Evolutionary conservation across 2,797 vertebrate genomes (phyloP).

Genomic region (Crax fasciolata): DNA sequence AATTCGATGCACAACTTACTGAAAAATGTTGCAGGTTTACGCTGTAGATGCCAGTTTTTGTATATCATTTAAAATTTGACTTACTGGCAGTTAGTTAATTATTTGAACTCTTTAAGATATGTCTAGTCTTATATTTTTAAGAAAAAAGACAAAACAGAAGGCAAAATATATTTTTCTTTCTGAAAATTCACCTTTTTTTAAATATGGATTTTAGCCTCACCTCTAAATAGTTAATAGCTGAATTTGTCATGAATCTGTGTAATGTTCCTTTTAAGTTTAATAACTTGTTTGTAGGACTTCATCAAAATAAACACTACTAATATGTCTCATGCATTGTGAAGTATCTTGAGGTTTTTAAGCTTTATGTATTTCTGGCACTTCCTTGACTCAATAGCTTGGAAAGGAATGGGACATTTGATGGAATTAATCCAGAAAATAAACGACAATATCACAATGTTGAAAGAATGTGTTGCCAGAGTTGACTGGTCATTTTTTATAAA

Average conservation of each 20-base stretch:
- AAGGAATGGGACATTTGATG: background rate
- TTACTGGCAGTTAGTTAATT: background rate
- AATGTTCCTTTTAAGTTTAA: background rate
- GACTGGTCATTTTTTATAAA: background rate
- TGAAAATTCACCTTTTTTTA: background rate
- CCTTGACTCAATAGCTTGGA: background rate
- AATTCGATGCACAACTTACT: background rate
- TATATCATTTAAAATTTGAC: background rate
- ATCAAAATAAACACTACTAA: background rate
- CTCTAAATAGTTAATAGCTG: background rate
- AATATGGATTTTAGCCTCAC: background rate
- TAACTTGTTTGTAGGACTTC: background rate
- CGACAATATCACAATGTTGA: background rate
- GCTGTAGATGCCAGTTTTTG: background rate
- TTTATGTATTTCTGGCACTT: background rate
- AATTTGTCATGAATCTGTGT: background rate
- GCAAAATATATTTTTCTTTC: background rate
- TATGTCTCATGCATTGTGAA: background rate
- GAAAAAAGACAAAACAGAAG: background rate
- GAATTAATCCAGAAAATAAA: background rate
- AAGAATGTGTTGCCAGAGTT: background rate
- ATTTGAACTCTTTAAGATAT: background rate
- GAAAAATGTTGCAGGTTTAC: accelerated
- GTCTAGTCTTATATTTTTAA: background rate
- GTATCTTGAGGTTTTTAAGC: background rate